Conservation (phyloP, 2,113 vertebrate species). For the Parotia lawesii region DNA sequence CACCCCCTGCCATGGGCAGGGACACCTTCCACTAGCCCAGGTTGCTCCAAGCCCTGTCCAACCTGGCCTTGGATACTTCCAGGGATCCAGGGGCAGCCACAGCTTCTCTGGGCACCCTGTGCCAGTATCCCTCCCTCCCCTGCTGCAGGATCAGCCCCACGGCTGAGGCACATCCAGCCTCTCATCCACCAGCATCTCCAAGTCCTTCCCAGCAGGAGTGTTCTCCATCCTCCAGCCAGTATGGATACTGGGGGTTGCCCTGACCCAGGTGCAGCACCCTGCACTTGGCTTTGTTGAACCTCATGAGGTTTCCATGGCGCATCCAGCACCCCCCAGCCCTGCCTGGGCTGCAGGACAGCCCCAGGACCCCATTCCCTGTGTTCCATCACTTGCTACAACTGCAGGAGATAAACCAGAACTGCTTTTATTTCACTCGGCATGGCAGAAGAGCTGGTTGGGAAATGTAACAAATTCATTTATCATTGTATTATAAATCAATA, state of each 20-base stretch:
- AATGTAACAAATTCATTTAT: accelerated
- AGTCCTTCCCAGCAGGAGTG: not conserved
- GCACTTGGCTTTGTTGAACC: not conserved
- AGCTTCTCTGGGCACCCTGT: not conserved
- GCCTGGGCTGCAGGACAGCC: not conserved
- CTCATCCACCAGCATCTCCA: not conserved
- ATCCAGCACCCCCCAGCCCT: not conserved
- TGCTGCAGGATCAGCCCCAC: not conserved
- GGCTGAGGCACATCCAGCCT: accelerated
- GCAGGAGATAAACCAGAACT: not conserved
- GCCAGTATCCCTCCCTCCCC: not conserved
- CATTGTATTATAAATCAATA: not conserved
- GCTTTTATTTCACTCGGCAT: not conserved
- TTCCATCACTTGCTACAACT: not conserved
- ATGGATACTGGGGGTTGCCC: not conserved
- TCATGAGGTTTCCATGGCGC: not conserved
- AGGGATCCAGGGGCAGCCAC: not conserved
- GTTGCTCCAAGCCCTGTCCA: accelerated
- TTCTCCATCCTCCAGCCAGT: not conserved
- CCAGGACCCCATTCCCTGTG: not conserved
- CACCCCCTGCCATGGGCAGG: not conserved
- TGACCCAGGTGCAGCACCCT: not conserved
- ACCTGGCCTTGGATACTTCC: not conserved
- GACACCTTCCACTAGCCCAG: not conserved
- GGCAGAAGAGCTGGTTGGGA: accelerated